These are phyloP conservation scores for Callionymus lyra DNA, from an alignment of 2,113 vertebrate species.

Conservation along the genomic window DNA sequence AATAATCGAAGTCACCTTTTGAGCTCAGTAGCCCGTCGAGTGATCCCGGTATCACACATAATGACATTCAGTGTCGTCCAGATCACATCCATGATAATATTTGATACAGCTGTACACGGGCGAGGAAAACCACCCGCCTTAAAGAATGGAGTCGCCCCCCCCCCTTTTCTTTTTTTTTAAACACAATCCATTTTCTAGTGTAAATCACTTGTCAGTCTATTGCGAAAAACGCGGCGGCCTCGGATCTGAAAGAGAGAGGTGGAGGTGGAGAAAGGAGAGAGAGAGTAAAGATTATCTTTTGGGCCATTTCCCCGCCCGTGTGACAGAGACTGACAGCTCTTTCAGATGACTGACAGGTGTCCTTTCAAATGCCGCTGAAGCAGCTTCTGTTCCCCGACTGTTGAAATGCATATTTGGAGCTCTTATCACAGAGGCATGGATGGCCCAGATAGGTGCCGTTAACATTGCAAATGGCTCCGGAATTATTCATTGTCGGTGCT, in stretches of 20 bases:
- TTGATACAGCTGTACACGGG: constrained; percentile 85
- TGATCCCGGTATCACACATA: constrained; percentile 67
- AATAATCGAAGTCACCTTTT: constrained; percentile 84
- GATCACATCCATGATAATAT: constrained; percentile 83
- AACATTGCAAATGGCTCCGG: constrained; percentile 99
- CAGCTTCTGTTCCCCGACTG: constrained; percentile 92
- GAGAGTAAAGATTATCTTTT: constrained; percentile 98
- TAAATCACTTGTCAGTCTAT: constrained; percentile 97
- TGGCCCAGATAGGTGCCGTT: constrained; percentile 99
- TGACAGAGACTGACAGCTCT: constrained; percentile 94
- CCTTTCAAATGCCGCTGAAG: constrained; percentile 96
- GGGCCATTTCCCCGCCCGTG: constrained; percentile 83
- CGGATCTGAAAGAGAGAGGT: constrained; percentile 77
- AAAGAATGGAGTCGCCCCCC: constrained; percentile 71
- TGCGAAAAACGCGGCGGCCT: constrained; percentile 84
- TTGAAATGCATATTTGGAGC: constrained; percentile 99
- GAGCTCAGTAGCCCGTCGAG: constrained; percentile 74
- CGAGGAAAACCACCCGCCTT: constrained; percentile 75
- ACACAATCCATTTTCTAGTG: constrained; percentile 80
- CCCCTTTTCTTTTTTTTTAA: constrained; percentile 69
- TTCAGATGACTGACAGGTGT: constrained; percentile 99
- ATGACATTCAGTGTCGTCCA: constrained; percentile 72
- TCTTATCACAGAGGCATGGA: constrained; percentile 98
- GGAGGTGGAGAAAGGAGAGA: constrained; percentile 61
- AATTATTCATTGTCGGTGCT: constrained; percentile 99